Percentiles rank a stretch among this genome's conserved stretches.
These are phyloP conservation scores for Zaprionus ornatus DNA, from an alignment of 1,140 invertebrate species.

Conservation along the genomic window DNA sequence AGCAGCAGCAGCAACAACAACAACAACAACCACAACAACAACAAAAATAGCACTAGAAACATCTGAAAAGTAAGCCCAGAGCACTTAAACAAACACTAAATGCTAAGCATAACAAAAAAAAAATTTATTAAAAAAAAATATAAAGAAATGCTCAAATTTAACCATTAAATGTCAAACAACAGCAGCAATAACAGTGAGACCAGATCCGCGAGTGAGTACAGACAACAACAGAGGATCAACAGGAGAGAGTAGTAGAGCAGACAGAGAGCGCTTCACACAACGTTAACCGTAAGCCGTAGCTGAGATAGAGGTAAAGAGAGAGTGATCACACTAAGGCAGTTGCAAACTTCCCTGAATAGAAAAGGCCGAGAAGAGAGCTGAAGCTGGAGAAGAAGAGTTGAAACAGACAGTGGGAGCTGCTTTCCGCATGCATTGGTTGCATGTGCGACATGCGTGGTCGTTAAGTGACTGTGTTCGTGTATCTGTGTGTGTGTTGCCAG, in stretches of 20 bases:
- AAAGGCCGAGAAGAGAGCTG: background rate
- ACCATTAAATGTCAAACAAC: slow-evolving; percentile 66
- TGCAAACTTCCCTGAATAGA: slow-evolving; percentile 5
- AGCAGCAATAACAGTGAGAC: slow-evolving; percentile 25
- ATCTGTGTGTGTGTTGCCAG: slow-evolving; percentile 30
- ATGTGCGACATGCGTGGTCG: slow-evolving; percentile 64
- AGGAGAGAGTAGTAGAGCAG: slow-evolving; percentile 12
- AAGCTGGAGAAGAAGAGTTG: background rate
- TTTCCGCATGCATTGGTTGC: slow-evolving; percentile 62
- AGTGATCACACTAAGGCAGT: slow-evolving; percentile 4
- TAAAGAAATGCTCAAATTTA: slow-evolving; percentile 65
- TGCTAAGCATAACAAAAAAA: slow-evolving; percentile 15
- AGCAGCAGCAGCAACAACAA: slow-evolving; percentile 24
- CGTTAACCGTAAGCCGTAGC: background rate
- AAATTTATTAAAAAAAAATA: slow-evolving; percentile 42
- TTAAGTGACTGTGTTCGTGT: slow-evolving; percentile 56
- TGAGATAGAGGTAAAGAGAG: background rate
- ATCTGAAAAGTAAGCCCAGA: slow-evolving; percentile 25
- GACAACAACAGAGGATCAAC: slow-evolving; percentile 1
- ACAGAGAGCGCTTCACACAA: background rate
- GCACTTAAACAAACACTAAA: slow-evolving; percentile 35
- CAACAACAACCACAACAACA: slow-evolving; percentile 16
- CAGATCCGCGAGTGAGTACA: slow-evolving; percentile 12
- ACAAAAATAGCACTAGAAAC: slow-evolving; percentile 3
- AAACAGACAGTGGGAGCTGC: slow-evolving; percentile 25